Evolutionary conservation across 2,797 vertebrate species (phyloP), one percentile per base, ranked within the genome.

Genomic region (Limosa lapponica): DNA sequence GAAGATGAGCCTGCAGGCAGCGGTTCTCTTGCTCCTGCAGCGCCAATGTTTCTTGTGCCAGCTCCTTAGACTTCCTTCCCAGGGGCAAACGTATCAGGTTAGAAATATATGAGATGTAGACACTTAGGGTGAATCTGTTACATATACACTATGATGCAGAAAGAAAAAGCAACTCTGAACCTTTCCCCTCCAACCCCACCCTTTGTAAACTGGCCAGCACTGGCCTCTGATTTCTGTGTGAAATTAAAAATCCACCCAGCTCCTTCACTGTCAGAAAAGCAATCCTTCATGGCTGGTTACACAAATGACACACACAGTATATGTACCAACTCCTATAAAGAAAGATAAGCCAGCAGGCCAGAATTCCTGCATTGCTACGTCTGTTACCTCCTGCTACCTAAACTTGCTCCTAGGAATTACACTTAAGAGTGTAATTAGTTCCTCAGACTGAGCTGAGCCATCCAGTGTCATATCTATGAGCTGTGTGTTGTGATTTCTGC

Each of bases 301-400:
- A 11, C 0, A 0, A 27, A 44, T 54, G 55, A 55, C 41, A 24
- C 18, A 2, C 34, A 32, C 10, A 4, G 34, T 28, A 2, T 19
- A 25, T 37, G 59, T 57, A 25, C 7, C 11, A 43, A 15, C 2
- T 57, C 51, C 55, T 57, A 1, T 28, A 20, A 61, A 30, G 36
- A 80, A 61, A 41, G 39, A 52, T 28, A 28, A 92, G 48, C 6
- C 15, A 36, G 36, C 25, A 70, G n/a, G 48, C 51, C 20, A 30
- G 25, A 24, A 78, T 71, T 75, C 44, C 65, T 62, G 12, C 55
- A 65, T 82, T 74, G 30, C 55, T 62, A 1, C 0, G 1, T 59
- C 25, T 67, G 3, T 74, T 67, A 11, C 28, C 32, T 66, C 48
- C 24, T 72, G 4, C 36, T 44, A 4, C 22, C 57, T 73, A 19